Base-by-base conservation (phyloP, 2,113 vertebrate genomes). In the Lophura nycthemera region DNA sequence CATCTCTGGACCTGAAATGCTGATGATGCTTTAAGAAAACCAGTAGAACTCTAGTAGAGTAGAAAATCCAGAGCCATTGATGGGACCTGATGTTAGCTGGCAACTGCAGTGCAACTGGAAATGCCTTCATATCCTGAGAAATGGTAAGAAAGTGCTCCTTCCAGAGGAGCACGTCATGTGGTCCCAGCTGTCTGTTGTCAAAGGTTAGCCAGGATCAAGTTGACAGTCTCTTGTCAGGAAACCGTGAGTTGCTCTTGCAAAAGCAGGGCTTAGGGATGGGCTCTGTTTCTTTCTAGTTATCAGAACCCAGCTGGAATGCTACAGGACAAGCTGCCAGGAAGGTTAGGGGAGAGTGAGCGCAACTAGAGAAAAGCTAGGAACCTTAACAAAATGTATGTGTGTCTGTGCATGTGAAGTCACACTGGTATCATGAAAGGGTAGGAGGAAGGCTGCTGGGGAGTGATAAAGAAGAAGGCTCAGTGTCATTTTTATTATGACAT, bases 81-180 rank as follows among this genome's bases (percentile, higher is more conserved):
- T 77, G 48, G 71, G 85, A 76, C 20, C 22, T 73, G 43, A 27
- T 7, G 27, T 83, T 89, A 92, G 72, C 60, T 77, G 90, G 87
- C 36, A 29, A 11, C 50, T 91, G 60, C 50, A 88, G 8, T 38
- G 38, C 45, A 63, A 18, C 48, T 83, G 48, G 65, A 80, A 89
- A 65, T 10, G 32, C 38, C 19, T 25, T 47, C 16, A 64, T 59
- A 66, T n/a, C 21, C n/a, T 92, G 74, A 36, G n/a, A 78, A 63
- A 61, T 54, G 81, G 36, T 66, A 45, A 75, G 34, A 82, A 85
- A 90, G 75, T n/a, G n/a, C 67, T 77, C 43, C 78, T 78, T 83
- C 54, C 50, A 63, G 80, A 66, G 60, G 72, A 88, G 43, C 20
- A 6, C 48, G 67, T 30, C 57, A 10, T 3, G 8, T 40, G 27